phyloP scores from a whole-genome alignment of 2,888 invertebrate genomes.

The Scaptodrosophila latifasciaeformis region DNA sequence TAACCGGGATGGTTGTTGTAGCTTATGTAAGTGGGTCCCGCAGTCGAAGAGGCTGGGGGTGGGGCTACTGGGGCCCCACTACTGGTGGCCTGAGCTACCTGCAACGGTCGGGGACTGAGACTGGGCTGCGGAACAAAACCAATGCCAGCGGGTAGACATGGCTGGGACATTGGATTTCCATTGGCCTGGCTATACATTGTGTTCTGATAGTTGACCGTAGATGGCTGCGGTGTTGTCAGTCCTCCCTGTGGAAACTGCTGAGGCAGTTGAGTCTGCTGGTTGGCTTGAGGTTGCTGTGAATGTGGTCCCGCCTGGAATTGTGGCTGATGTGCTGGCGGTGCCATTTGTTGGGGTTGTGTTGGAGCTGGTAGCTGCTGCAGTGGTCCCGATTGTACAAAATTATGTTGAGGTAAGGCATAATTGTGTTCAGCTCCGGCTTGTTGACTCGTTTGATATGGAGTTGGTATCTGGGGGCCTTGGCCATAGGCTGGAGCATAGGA shows the following conservation, averaged over 20 bases:
- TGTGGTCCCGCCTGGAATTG: too few relatives aligned
- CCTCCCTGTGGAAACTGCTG: slow-evolving; percentile 16
- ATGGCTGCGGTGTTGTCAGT: slow-evolving; percentile 24
- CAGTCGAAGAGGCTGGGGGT: slow-evolving; percentile 10
- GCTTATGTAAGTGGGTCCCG: slow-evolving; percentile 28
- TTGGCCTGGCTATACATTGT: slow-evolving; percentile 11
- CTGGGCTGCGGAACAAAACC: background rate
- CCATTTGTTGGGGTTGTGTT: background rate
- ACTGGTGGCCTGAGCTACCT: background rate
- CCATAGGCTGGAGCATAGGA: too few relatives aligned
- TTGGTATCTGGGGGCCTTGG: too few relatives aligned
- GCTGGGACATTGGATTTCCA: background rate
- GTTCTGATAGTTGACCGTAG: slow-evolving; percentile 29
- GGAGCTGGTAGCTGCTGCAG: background rate
- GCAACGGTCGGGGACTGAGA: slow-evolving; percentile 1
- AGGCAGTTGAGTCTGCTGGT: slow-evolving; percentile 9
- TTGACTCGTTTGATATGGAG: too few relatives aligned
- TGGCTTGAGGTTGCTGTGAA: slow-evolving; percentile 7
- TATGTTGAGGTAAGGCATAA: too few relatives aligned
- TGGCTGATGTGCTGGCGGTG: slow-evolving; percentile 13
- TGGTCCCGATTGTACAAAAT: background rate
- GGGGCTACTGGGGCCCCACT: background rate
- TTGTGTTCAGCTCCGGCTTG: too few relatives aligned
- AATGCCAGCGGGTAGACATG: slow-evolving; percentile 12
- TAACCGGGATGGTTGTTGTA: slow-evolving; percentile 78